Evolutionary conservation across 2,888 invertebrate species (phyloP), one percentile per base, ranked within the genome.

Genomic region (Agrotis exclamationis): DNA sequence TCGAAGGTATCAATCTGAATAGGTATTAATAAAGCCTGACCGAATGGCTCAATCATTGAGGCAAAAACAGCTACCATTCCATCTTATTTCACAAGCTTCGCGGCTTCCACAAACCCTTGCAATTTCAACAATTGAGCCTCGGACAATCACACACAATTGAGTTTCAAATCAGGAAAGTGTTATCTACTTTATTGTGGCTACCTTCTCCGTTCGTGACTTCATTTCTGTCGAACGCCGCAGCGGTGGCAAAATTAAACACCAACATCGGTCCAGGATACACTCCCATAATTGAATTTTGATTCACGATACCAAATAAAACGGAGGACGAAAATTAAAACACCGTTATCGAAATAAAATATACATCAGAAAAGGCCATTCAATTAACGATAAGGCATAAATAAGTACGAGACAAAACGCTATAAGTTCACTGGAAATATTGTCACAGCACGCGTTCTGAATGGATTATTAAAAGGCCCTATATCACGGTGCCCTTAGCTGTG

Each of bases 401-500:
- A 85, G 84, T 81, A 81, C 63, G 65, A 83, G 84, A 90, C 86
- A 87, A 86, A 78, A 84, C 64, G 62, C 70, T 85, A 87, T 85
- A 82, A 76, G 86, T 87, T 86, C 86, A 88, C 85, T 76, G 85
- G 81, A 87, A 88, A 92, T 88, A 91, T 87, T 93, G 92, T 93
- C 92, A 87, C 92, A 92, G 91, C 91, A 89, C 88, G 92, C 86
- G 86, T 82, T 83, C 86, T 85, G 80, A 86, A 87, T 88, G 90
- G 85, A 87, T 89, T 90, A 93, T 93, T 92, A 93, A 93, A 93
- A 91, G 89, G 88, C 88, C 82, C 87, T 92, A 88, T 85, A 92
- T 93, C 90, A 93, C 76, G 44, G 53, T 86, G 80, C 87, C 88
- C 89, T 88, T 86, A 85, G 89, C 83, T 84, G 87, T 87, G 87